A percentile compares a stretch with the other conserved stretches of the same genome.
These are phyloP conservation scores for Psittacula cyanocephala DNA, from an alignment of 2,113 vertebrate species.

Conservation along the genomic window DNA sequence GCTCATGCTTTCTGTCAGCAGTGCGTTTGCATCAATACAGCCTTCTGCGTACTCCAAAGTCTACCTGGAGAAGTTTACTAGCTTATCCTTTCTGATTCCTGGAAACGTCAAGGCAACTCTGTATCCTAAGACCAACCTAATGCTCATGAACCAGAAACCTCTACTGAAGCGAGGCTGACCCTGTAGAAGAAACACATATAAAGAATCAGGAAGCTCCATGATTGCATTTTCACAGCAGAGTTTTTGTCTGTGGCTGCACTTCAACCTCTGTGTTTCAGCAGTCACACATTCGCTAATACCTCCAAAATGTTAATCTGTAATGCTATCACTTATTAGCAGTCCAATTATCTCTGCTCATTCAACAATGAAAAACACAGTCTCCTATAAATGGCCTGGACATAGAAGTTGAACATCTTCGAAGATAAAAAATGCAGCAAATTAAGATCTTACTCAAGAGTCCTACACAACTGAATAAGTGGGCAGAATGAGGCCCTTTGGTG, in stretches of 20 bases:
- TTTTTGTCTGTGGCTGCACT: background rate
- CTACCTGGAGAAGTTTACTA: background rate
- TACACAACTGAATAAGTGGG: background rate
- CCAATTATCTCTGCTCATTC: constrained; percentile 19
- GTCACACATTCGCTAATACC: background rate
- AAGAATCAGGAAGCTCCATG: background rate
- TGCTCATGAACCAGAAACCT: background rate
- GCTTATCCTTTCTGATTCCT: background rate
- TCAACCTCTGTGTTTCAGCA: background rate
- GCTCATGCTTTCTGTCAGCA: background rate
- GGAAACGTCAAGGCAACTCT: background rate
- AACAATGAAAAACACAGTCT: background rate
- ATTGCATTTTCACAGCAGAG: background rate
- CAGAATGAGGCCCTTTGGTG: background rate
- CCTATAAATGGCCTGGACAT: background rate
- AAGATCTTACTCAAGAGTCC: background rate
- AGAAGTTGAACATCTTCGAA: background rate
- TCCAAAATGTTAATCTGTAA: constrained; percentile 3
- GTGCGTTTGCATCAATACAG: background rate
- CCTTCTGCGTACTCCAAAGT: background rate
- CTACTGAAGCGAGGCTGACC: background rate
- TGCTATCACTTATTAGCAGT: background rate
- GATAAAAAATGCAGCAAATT: background rate
- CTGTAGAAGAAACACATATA: background rate
- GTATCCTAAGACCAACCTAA: background rate